Conservation (phyloP, 2,888 invertebrate genomes). For the Scrobipalpa atriplicella region DNA sequence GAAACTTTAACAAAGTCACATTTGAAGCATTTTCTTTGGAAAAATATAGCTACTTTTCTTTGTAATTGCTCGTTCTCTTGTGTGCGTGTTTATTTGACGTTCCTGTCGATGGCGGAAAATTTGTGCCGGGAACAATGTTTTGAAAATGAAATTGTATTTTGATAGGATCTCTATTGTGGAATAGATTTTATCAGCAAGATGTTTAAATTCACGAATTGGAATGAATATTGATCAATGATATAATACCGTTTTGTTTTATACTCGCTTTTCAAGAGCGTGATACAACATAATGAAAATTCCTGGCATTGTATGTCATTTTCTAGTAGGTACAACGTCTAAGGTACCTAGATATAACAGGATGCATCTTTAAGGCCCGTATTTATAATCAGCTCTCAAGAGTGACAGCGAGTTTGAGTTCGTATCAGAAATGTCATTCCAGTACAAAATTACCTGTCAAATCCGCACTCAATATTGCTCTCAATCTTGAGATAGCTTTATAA, state of each 20-base stretch:
- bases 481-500: too few relatives aligned
- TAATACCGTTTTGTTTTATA: not conserved
- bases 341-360: too few relatives aligned
- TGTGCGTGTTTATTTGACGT: not conserved
- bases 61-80: not conserved
- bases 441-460: too few relatives aligned
- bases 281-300: too few relatives aligned
- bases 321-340: too few relatives aligned
- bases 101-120: not conserved
- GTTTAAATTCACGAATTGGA: constrained; percentile 6
- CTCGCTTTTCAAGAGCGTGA: too few relatives aligned
- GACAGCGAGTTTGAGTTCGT: too few relatives aligned
- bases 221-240: not conserved
- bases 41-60: not conserved
- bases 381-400: too few relatives aligned
- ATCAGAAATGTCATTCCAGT: too few relatives aligned
- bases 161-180: not conserved
- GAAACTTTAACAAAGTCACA: not conserved
- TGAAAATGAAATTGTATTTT: not conserved
- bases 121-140: not conserved
- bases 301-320: too few relatives aligned
- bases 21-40: not conserved
- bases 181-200: not conserved
- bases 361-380: too few relatives aligned
- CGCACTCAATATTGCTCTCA: too few relatives aligned